Percentiles rank a stretch among this genome's conserved stretches.
Conservation (phyloP, 2,888 invertebrate species). For the Caenorhabditis plicata region DNA sequence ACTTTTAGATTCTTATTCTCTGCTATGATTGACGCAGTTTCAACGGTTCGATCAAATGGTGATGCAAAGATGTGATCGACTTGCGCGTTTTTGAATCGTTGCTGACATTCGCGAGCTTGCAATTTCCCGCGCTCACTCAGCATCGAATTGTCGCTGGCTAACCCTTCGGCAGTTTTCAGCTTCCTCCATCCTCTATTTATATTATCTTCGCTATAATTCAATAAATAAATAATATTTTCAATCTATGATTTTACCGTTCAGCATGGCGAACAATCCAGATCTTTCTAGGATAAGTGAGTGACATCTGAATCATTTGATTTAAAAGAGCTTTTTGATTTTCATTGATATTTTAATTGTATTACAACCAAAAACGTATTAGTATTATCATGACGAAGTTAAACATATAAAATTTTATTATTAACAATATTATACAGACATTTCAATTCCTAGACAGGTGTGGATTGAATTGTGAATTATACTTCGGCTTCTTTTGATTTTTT, state of each 20-base stretch:
- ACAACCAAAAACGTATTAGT: background rate
- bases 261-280: constrained; percentile 62
- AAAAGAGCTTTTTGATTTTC: background rate
- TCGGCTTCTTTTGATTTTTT: constrained; percentile 72
- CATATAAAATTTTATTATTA: background rate
- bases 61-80: constrained; percentile 58
- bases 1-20: constrained; percentile 45
- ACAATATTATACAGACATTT: constrained; percentile 2
- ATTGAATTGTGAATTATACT: constrained; percentile 95
- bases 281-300: constrained; percentile 43
- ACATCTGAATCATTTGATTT: constrained; percentile 13
- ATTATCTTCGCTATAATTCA: constrained; percentile 40
- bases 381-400: too few relatives aligned
- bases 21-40: constrained; percentile 53
- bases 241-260: too few relatives aligned
- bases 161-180: constrained; percentile 16
- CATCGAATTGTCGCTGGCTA: constrained; percentile 57
- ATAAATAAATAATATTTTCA: background rate
- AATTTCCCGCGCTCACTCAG: constrained; percentile 50
- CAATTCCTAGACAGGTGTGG: constrained; percentile 71
- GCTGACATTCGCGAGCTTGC: constrained; percentile 52
- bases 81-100: constrained; percentile 47
- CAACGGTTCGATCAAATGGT: constrained; percentile 61
- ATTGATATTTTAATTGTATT: background rate
- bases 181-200: constrained; percentile 39